Evolutionary conservation across 2,888 invertebrate genomes (phyloP).

Genomic region (Zhengitettix transpicula): DNA sequence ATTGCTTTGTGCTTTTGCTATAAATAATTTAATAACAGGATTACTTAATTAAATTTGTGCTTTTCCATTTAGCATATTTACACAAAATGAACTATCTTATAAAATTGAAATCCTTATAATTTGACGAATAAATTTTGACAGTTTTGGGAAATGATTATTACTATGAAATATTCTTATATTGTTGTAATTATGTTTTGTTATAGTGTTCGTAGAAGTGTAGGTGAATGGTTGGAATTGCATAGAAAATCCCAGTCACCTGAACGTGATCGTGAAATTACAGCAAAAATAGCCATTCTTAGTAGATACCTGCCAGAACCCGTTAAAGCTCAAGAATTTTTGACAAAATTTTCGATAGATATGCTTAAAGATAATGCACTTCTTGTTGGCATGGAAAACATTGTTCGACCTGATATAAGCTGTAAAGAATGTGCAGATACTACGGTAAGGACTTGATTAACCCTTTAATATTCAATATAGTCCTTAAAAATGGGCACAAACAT

Average conservation of each 20-base stretch:
- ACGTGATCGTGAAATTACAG: conserved; percentile 53
- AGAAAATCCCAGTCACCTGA: conserved; percentile 49
- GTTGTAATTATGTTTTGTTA: neutral
- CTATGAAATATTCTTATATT: too few species aligned
- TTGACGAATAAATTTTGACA: too few species aligned
- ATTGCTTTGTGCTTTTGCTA: too few species aligned
- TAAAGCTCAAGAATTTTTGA: conserved; percentile 75
- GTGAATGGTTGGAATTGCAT: conserved; percentile 75
- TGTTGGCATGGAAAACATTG: conserved; percentile 71
- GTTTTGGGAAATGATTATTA: too few species aligned
- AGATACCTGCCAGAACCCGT: conserved; percentile 83
- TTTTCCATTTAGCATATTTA: too few species aligned
- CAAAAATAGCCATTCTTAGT: conserved; percentile 41
- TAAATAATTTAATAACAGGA: too few species aligned
- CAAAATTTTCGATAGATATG: conserved; percentile 66
- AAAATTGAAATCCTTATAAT: too few species aligned
- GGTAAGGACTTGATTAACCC: conserved; percentile 32
- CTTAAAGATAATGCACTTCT: conserved; percentile 51
- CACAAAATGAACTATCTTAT: too few species aligned
- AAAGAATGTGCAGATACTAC: conserved; percentile 88
- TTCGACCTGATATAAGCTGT: conserved; percentile 80
- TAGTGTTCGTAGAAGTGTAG: conserved; percentile 62
- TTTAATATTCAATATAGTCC: neutral
- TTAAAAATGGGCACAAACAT: too few species aligned
- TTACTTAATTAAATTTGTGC: too few species aligned